Base-by-base conservation (phyloP, 2,113 vertebrate species). In the Neolamprologus tretocephalus region DNA sequence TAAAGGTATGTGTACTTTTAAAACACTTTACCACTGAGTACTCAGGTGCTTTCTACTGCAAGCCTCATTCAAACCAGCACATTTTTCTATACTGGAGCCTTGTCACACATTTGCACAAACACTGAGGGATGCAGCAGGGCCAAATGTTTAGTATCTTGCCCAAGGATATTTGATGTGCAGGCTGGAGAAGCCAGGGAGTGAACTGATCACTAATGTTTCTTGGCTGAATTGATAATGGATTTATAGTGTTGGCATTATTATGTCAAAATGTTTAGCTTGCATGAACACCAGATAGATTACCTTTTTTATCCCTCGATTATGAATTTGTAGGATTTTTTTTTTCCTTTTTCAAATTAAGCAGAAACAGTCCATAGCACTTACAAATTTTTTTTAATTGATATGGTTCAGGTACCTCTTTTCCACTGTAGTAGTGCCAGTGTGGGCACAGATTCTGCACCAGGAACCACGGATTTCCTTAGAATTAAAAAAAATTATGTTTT, bases 401-500 rank as follows among this genome's bases (percentile, higher is more conserved):
- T 14, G 3, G 21, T 23, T 71, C 12, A 42, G n/a, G 19, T 71
- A 42, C 66, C 14, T 75, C 40, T 75, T 11, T 73, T 47, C 71
- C 71, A 28, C 42, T 47, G 14, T 45, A 17, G 68, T 1, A 45
- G 40, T 47, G 9, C 5, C 14, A 73, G 21, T 71, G 66, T 23
- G 19, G 35, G 2, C 0, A 0, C 7, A 68, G 63, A 68, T 37
- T 71, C n/a, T 71, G 12, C 66, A 23, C 37, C 12, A 40, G 35
- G 31, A 35, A n/a, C 1, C 31, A 35, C 1, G 0, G 13, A n/a
- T 66, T 66, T 35, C 3, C 17, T 63, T 63, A 63, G 17, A 35
- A 63, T 35, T 63, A 35, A 63, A 63, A n/a, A n/a, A n/a, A n/a
- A n/a, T n/a, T n/a, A 63, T 0, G 0, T 63, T 63, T 35, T 63